phyloP scores from a whole-genome alignment of 2,888 invertebrate genomes.

The Cenopis cana region DNA sequence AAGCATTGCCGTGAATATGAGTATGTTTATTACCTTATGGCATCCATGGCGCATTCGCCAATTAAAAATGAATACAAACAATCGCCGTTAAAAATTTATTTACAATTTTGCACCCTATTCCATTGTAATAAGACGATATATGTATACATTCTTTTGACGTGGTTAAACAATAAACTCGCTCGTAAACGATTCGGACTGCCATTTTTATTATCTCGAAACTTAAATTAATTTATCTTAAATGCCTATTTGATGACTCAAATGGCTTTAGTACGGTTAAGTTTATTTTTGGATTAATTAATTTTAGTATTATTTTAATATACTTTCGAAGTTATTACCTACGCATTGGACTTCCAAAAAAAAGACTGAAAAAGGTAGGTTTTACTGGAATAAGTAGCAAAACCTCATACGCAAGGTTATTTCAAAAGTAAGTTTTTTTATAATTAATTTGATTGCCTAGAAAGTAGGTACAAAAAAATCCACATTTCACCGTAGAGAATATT shows the following conservation, averaged over 20 bases:
- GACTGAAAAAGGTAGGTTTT: no score
- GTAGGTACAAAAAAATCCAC: not conserved
- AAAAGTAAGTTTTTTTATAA: not conserved
- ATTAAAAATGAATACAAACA: slow-evolving; percentile 54
- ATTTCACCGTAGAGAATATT: not conserved
- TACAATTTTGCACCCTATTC: not conserved
- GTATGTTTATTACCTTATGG: slow-evolving; percentile 23
- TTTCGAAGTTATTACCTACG: not conserved
- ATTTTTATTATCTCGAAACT: slow-evolving; percentile 53
- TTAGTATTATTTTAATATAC: slow-evolving; percentile 10
- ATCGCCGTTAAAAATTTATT: slow-evolving; percentile 45
- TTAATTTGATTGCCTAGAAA: not conserved
- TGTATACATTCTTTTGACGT: no score
- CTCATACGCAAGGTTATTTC: not conserved
- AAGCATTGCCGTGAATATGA: slow-evolving; percentile 6
- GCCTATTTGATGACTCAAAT: slow-evolving; percentile 30
- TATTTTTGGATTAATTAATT: slow-evolving; percentile 25
- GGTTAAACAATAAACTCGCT: slow-evolving; percentile 48
- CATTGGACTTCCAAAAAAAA: not conserved
- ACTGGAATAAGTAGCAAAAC: no score
- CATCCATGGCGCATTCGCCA: slow-evolving; percentile 53
- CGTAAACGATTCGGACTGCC: slow-evolving; percentile 58
- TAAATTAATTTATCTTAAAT: slow-evolving; percentile 39
- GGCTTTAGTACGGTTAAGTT: slow-evolving; percentile 25
- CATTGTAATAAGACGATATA: no score